Evolutionary conservation across 1,140 invertebrate genomes (phyloP).

Genomic region (Epicauta chinensis): DNA sequence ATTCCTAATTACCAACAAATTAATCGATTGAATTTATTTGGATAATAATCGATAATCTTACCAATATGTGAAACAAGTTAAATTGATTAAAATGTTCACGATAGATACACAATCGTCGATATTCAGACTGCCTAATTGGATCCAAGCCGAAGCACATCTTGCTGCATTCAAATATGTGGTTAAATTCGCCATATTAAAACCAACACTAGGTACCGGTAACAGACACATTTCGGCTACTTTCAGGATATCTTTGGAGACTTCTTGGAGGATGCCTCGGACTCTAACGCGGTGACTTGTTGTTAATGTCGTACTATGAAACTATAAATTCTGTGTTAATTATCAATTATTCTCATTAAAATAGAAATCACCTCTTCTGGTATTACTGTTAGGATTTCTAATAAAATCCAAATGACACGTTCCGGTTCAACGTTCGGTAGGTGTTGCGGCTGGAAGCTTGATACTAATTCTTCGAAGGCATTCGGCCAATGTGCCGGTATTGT

Average conservation of each 20-base stretch:
- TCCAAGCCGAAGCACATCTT: slow-evolving; percentile 59
- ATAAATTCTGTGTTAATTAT: no score
- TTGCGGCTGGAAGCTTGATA: slow-evolving; percentile 55
- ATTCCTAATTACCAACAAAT: slow-evolving; percentile 30
- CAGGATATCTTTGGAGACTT: slow-evolving; percentile 42
- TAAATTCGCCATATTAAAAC: slow-evolving; percentile 38
- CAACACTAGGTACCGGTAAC: slow-evolving; percentile 32
- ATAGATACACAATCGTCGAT: slow-evolving; percentile 36
- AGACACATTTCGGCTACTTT: slow-evolving; percentile 42
- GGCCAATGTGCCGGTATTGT: slow-evolving; percentile 57
- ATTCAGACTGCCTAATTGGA: slow-evolving; percentile 45
- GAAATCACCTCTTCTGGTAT: slow-evolving; percentile 84
- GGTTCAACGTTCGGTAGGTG: slow-evolving; percentile 52
- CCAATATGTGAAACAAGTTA: slow-evolving; percentile 42
- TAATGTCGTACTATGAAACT: slow-evolving; percentile 50
- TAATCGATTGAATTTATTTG: not conserved
- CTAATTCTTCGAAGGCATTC: slow-evolving; percentile 56
- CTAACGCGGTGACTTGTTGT: slow-evolving; percentile 41
- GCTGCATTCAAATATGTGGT: slow-evolving; percentile 49
- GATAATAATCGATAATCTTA: slow-evolving; percentile 22
- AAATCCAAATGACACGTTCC: slow-evolving; percentile 51
- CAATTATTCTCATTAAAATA: no score
- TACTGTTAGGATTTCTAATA: slow-evolving; percentile 68
- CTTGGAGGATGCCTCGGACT: slow-evolving; percentile 45
- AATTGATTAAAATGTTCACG: slow-evolving; percentile 37